Conservation (phyloP, 2,888 invertebrate genomes). For the Oasisia sp. region DNA sequence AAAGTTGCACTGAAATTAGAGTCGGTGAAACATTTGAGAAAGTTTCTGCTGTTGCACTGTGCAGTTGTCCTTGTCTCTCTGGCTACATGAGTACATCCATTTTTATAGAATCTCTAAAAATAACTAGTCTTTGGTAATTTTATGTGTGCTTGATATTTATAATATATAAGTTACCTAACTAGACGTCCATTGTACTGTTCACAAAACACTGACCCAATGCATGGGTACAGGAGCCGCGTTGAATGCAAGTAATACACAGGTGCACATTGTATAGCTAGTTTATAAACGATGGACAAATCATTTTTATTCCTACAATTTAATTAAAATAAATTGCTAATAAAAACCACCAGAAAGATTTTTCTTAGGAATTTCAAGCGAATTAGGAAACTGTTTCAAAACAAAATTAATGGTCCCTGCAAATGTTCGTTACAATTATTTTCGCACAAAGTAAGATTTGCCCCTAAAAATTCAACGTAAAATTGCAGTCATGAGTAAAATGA, state of each 20-base stretch:
- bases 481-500: constrained; percentile 2
- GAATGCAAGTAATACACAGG: not conserved
- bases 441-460: not conserved
- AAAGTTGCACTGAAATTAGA: too few species aligned
- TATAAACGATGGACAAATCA: not conserved
- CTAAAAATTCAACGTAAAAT: not conserved
- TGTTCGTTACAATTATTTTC: not conserved
- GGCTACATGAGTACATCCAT: not conserved
- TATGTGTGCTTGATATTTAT: not conserved
- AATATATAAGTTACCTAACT: constrained; percentile 1
- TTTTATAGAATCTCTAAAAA: not conserved
- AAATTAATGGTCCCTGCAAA: not conserved
- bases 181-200: not conserved
- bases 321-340: not conserved
- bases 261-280: not conserved
- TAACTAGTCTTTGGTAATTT: constrained; percentile 17
- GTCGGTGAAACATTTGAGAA: not conserved
- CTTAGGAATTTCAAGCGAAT: not conserved
- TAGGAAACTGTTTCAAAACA: not conserved
- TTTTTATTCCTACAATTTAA: not conserved
- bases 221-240: not conserved
- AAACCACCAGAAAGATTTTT: not conserved
- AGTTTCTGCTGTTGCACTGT: not conserved
- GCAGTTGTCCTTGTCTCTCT: not conserved
- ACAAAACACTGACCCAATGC: not conserved